Evolutionary conservation across 1,140 invertebrate genomes (phyloP), one percentile per base, ranked within the genome.

Genomic region (Hestina assimilis): DNA sequence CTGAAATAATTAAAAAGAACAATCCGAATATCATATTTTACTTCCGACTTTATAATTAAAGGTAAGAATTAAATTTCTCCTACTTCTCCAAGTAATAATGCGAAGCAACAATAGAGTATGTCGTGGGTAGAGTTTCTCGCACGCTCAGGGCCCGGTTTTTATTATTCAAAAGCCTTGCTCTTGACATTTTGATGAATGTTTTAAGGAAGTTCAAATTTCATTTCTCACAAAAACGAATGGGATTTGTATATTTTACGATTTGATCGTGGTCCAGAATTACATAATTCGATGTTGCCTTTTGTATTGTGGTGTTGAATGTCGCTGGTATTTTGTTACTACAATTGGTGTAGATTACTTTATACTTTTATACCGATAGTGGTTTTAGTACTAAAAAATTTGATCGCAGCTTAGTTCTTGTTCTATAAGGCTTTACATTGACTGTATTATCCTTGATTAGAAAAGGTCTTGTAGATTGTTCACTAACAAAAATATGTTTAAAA

Each of bases 141-240:
- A 57, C 47, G 51, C 57, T 45, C 17, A 11, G 42, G 56, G 61
- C 63, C 47, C 68, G 69, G 67, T 73, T 79, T 82, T 79, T 85
- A 83, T 85, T 83, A 85, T 85, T 85, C 79, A 85, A 79, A 81
- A 75, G 71, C 70, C 66, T 80, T 81, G 75, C 73, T 61, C 75
- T 53, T 77, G 79, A 83, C 76, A 76, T 66, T 69, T 72, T 83
- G 79, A 85, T 81, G 79, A 81, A 85, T 85, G 82, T 75, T 81
- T 66, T 77, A 83, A 79, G 75, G 76, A 79, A 79, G 62, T 83
- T 75, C 66, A 76, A 78, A 81, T 79, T 83, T 81, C 83, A 85
- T 84, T 81, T 72, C 71, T 63, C 68, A 65, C 63, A 60, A 68
- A 75, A 79, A 66, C 71, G 72, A 77, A 78, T 75, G 79, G 70